A percentile compares a stretch with the other conserved stretches of the same genome.
Evolutionary conservation across 1,140 invertebrate species (phyloP).

Genomic region (Drusus annulatus): DNA sequence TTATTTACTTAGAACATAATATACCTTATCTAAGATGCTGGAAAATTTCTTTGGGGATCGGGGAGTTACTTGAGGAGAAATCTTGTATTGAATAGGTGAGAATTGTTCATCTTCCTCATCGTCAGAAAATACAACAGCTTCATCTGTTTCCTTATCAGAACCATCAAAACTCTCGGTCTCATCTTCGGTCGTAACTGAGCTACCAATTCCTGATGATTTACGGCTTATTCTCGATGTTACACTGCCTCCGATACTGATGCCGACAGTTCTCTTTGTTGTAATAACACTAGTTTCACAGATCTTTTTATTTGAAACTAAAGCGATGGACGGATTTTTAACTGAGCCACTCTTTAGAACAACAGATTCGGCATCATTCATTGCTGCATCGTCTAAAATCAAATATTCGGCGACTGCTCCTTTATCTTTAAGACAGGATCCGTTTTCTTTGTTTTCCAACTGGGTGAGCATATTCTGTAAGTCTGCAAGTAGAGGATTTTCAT

Average conservation of each 20-base stretch:
- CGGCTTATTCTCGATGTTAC: conserved; percentile 54
- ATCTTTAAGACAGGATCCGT: conserved; percentile 61
- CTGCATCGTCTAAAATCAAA: conserved; percentile 62
- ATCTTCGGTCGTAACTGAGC: conserved; percentile 64
- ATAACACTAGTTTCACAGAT: conserved; percentile 14
- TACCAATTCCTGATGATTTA: conserved; percentile 60
- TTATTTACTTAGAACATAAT: conserved; percentile 28
- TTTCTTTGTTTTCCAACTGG: conserved; percentile 55
- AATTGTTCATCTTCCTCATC: conserved; percentile 70
- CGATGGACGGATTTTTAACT: neutral
- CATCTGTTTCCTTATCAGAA: conserved; percentile 77
- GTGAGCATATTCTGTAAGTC: conserved; percentile 51
- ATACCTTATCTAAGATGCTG: conserved; percentile 47
- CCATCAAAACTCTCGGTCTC: conserved; percentile 75
- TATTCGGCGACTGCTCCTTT: conserved; percentile 63
- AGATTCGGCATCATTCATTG: conserved; percentile 44
- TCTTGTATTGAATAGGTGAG: conserved; percentile 60
- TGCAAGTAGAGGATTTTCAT: conserved; percentile 43
- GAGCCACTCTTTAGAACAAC: neutral
- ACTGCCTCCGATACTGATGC: conserved; percentile 50
- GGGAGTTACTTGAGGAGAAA: conserved; percentile 19
- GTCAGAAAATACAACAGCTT: conserved; percentile 81
- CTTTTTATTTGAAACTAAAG: conserved; percentile 49
- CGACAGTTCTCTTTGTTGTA: conserved; percentile 54
- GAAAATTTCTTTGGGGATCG: conserved; percentile 32